A percentile compares a stretch with the other conserved stretches of the same genome.
These are phyloP conservation scores for Latrodectus geometricus DNA, from an alignment of 1,140 invertebrate genomes.

Conservation along the genomic window DNA sequence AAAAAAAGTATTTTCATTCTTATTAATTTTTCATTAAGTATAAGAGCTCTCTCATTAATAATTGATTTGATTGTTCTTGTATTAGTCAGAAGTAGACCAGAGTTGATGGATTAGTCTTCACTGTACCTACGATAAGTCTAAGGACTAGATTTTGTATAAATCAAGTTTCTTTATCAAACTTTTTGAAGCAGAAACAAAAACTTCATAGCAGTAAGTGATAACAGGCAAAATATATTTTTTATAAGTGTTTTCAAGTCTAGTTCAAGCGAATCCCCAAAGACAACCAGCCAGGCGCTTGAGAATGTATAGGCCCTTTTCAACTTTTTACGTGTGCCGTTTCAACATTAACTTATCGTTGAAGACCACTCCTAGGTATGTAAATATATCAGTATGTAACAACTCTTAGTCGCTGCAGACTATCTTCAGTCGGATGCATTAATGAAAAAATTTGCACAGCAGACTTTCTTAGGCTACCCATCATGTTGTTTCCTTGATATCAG, in stretches of 20 bases:
- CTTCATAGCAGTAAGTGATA: conserved; percentile 1
- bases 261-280: neutral
- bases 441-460: neutral
- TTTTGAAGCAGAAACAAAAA: neutral
- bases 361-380: conserved; percentile 6
- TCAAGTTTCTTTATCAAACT: too few relatives aligned
- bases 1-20: too few relatives aligned
- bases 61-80: too few relatives aligned
- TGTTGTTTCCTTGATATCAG: neutral
- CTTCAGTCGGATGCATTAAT: conserved; percentile 20
- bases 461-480: neutral
- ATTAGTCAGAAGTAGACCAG: too few relatives aligned
- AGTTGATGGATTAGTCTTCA: too few relatives aligned
- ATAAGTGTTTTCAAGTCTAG: neutral
- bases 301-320: conserved; percentile 4
- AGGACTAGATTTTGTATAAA: too few relatives aligned
- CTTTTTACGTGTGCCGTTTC: neutral
- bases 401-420: neutral
- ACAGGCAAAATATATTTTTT: neutral
- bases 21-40: too few relatives aligned
- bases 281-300: conserved; percentile 15
- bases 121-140: too few relatives aligned
- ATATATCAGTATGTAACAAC: conserved; percentile 23
- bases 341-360: conserved; percentile 15
- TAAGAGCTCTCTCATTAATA: too few relatives aligned